Base-by-base conservation (phyloP, 2,888 invertebrate genomes). In the Yponomeuta sedellus region DNA sequence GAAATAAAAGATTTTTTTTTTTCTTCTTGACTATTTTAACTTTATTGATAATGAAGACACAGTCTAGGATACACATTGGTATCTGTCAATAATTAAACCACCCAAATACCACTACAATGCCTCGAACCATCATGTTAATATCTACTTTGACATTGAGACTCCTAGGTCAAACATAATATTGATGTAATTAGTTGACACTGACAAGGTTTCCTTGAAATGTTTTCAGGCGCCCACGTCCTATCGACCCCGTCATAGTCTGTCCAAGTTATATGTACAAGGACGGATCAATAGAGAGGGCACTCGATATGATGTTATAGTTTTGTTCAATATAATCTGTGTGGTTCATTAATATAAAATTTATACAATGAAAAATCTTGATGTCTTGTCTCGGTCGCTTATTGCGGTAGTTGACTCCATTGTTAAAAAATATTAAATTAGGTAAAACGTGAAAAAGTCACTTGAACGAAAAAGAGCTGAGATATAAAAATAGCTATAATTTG, bases 211-310 rank as follows among this genome's bases (percentile, higher is more conserved):
- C 58, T 28, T 61, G 61, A 61, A 67, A 65, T 66, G 61, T 59
- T 40, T 61, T 67, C 52, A 66, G 22, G 34, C 67, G 63, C 68
- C 68, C 40, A 68, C 68, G 63, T 52, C n/a, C 40, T 68, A 68
- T 68, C 68, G 68, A 68, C 65, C 68, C 67, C 6, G 44, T 52
- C 44, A 52, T 12, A 16, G 44, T 16, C 44, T 52, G 44, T 52
- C 12, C 2, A 52, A 16, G 44, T 52, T 16, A 52, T 16, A 52
- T 16, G 0, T 16, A 52, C 44, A 16, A 52, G 44, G 44, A 52
- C 16, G 44, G 16, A 16, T 52, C 44, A 44, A 44, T 44, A 44
- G 44, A 1, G 12, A 12, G 4, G 11, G 25, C 34, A 8, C 44
- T 16, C 0, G 44, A 52, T 52, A 52, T 52, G 1, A 12, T 34